phyloP scores from a whole-genome alignment of 2,113 vertebrate genomes.

The Pampusana beccarii region DNA sequence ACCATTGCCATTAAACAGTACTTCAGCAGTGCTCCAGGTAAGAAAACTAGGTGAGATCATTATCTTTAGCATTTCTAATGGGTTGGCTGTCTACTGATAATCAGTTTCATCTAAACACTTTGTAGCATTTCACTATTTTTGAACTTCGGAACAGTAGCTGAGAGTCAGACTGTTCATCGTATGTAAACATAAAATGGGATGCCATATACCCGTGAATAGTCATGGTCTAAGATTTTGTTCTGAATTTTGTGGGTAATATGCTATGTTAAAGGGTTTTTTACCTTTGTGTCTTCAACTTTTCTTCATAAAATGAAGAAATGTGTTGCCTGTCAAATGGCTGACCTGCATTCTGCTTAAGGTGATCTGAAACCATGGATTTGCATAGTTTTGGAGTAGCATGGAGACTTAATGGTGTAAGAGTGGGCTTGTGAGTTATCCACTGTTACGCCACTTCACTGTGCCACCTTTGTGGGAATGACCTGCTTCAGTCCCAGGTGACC shows the following conservation, averaged over 20 bases:
- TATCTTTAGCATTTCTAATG: neutral
- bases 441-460: neutral
- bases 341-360: neutral
- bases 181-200: neutral
- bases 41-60: neutral
- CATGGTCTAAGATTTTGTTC: neutral
- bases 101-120: neutral
- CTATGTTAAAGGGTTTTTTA: neutral
- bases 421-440: neutral
- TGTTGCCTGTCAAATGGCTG: neutral
- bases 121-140: neutral
- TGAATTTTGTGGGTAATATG: neutral
- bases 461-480: neutral
- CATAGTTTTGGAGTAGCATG: neutral
- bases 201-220: neutral
- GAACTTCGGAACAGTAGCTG: neutral
- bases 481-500: neutral
- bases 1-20: constrained; percentile 96
- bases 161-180: accelerated
- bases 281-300: neutral
- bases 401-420: neutral
- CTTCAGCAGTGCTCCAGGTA: constrained; percentile 86
- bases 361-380: neutral
- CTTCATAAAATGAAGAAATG: neutral
- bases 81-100: neutral